A percentile compares a stretch with the other conserved stretches of the same genome.
Evolutionary conservation across 2,797 vertebrate genomes (phyloP).

Genomic region (Pygocentrus nattereri): DNA sequence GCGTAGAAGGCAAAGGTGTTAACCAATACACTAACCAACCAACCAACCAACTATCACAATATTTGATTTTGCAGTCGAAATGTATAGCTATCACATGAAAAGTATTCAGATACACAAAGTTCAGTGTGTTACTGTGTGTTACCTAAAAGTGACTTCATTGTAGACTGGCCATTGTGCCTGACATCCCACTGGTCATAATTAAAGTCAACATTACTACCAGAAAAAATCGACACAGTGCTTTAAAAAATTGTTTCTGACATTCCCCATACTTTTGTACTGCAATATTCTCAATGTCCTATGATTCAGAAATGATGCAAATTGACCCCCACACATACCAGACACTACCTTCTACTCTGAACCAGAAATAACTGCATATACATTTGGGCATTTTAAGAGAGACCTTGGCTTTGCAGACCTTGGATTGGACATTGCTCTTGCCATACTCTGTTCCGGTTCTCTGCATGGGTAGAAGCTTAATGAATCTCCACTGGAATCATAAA

Average conservation of each 20-base stretch:
- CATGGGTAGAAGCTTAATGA: slow-evolving; percentile 65
- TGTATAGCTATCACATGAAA: no score
- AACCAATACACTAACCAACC: no score
- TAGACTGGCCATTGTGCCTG: neutral
- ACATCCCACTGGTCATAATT: neutral
- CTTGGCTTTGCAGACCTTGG: slow-evolving; percentile 46
- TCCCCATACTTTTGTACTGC: slow-evolving; percentile 25
- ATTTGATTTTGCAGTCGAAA: no score
- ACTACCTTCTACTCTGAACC: slow-evolving; percentile 54
- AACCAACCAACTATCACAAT: no score
- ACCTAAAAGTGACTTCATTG: no score
- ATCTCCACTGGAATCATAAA: slow-evolving; percentile 64
- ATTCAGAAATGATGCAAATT: slow-evolving; percentile 69
- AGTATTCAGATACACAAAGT: no score
- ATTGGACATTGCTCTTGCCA: slow-evolving; percentile 47
- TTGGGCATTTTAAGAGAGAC: slow-evolving; percentile 63
- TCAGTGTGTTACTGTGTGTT: no score
- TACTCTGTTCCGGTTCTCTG: slow-evolving; percentile 56
- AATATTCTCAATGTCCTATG: slow-evolving; percentile 62
- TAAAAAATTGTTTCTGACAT: neutral
- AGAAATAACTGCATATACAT: slow-evolving; percentile 64
- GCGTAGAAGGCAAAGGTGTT: no score
- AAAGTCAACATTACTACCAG: neutral
- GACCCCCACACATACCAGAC: slow-evolving; percentile 39
- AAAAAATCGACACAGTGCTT: slow-evolving; percentile 36